Percentiles rank a stretch among this genome's conserved stretches.
These are phyloP conservation scores for Pyrocephalus nanus DNA, from an alignment of 2,797 vertebrate genomes.

Conservation along the genomic window DNA sequence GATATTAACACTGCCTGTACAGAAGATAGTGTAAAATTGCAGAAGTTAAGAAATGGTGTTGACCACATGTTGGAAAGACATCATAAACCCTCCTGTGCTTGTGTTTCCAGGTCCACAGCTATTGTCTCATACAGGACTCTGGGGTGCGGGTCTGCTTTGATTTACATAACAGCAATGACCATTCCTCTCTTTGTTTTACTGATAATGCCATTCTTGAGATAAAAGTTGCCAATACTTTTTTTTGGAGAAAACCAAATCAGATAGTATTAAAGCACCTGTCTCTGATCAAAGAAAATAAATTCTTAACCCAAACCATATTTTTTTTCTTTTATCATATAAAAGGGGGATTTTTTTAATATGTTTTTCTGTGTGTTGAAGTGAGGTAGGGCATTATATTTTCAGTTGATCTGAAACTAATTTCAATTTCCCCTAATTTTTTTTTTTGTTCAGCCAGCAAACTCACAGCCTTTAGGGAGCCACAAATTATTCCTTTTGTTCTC, in stretches of 20 bases:
- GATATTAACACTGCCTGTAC: neutral
- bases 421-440: neutral
- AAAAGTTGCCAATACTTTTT: neutral
- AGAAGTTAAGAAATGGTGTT: neutral
- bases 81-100: neutral
- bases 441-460: neutral
- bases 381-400: accelerated
- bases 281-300: neutral
- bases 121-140: no score
- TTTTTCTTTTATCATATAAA: neutral
- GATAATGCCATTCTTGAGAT: neutral
- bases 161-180: neutral
- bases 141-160: accelerated
- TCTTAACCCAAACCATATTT: neutral
- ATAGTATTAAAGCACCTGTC: neutral
- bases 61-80: neutral
- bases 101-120: neutral
- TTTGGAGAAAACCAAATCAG: neutral
- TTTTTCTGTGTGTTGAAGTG: accelerated
- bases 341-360: accelerated
- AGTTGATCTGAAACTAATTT: neutral
- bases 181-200: neutral
- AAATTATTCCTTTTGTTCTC: neutral
- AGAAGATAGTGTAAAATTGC: neutral
- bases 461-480: neutral